Base-by-base conservation (phyloP, 2,113 vertebrate genomes). In the Crotalus horridus region DNA sequence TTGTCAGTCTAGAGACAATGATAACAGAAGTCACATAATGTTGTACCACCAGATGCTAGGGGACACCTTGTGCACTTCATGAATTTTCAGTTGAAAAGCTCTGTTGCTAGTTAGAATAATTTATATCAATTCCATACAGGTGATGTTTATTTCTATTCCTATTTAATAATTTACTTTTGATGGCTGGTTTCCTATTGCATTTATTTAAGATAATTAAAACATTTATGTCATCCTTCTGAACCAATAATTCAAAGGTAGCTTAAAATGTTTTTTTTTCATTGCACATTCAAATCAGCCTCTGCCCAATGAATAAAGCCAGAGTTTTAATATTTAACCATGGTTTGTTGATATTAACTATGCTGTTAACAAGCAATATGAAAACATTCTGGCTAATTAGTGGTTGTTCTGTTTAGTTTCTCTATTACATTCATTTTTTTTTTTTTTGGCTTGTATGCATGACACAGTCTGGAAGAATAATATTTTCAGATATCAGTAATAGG, bases 131-230 rank as follows among this genome's bases (percentile, higher is more conserved):
- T 94, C 91, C 93, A 88, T 92, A 85, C 85, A 90, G 54, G 2
- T 91, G 69, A 91, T 89, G 43, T 88, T 92, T 43, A 94, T 95
- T 95, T 48, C 33, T 91, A 12, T 95, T 95, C 46, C 33, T 91
- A 10, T 58, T 89, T 91, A 92, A 33, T 92, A 89, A 94, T 93
- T 95, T 88, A 95, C 97, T 96, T 98, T 98, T 61, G 98, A 95
- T 95, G 97, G 96, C 95, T 98, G 97, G 51, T 98, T 98, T 96
- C 97, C 98, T 96, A 97, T 97, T 97, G 97, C 98, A 56, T 98
- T 88, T 55, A 88, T 88, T 88, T 88, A 88, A 33, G 8, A 89
- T 24, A 46, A 59, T 89, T 89, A 56, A 56, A 89, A 54, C 46
- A 87, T 51, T 53, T 53, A 53, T 39, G 10, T 51, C 86, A 87